Base-by-base conservation (phyloP, 2,888 invertebrate genomes). In the Agapostemon virescens region DNA sequence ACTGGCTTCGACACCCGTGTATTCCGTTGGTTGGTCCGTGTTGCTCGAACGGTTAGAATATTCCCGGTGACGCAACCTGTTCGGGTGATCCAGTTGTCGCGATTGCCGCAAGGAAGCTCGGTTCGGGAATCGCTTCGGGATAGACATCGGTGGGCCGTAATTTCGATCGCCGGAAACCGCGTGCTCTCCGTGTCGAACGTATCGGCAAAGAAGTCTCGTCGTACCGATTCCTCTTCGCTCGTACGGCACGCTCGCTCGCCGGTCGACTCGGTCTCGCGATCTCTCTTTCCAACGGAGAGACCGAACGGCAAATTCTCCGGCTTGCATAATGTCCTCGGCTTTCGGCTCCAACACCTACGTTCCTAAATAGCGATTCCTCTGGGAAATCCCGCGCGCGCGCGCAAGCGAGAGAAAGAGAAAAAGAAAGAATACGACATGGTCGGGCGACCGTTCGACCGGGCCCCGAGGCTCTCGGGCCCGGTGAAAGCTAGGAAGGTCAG, bases 301-400 rank as follows among this genome's bases (percentile, higher is more conserved):
- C 26, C 26, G 26, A 55, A 55, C 23, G 3, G 26, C 15, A 26
- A 6, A 55, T 55, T 55, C 55, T 49, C 49, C 26, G 26, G 15
- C 49, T 55, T 55, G 55, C 55, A 55, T 17, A 55, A 55, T 26
- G 55, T 55, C 26, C 55, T 26, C 55, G 55, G 26, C 55, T 55
- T 55, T 26, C 55, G 55, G 55, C 55, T 55, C 15, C 26, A 26
- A 55, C 26, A 26, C 55, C 55, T 55, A 55, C 55, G 15, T 55
- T 55, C 42, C 36, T 75, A 61, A 52, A 69, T 64, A 20, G 61
- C 40, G 63, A 63, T 30, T 11, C 38, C 72, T 63, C 23, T 17
- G 33, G 55, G 55, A 55, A 55, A 55, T 23, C 23, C 15, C 6
- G 23, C 11, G 49, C 3, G 9, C 5, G 33, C 9, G 33, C 5